Evolutionary conservation across 2,888 invertebrate genomes (phyloP).

Genomic region (Neoaliturus tenellus): DNA sequence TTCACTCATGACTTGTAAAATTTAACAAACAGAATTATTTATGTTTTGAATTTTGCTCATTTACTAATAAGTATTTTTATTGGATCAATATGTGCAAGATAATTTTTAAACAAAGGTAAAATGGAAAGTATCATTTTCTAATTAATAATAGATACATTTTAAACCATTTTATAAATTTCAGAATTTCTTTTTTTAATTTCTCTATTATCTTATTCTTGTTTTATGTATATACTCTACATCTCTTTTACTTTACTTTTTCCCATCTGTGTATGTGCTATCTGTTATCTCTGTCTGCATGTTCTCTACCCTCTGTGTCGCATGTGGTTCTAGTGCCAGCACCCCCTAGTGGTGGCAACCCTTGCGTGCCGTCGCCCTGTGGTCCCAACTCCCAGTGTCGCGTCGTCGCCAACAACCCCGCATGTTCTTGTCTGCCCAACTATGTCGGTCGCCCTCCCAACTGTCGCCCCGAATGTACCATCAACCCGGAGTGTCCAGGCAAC

Average conservation of each 20-base stretch:
- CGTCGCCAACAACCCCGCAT: slow-evolving; percentile 85
- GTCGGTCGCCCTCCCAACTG: slow-evolving; percentile 91
- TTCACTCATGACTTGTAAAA: too few species aligned
- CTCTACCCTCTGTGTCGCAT: slow-evolving; percentile 48
- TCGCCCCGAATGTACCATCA: slow-evolving; percentile 89
- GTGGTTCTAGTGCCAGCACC: slow-evolving; percentile 72
- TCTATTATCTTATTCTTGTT: too few species aligned
- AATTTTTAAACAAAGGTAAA: too few species aligned
- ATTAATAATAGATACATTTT: too few species aligned
- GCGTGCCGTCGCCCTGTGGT: slow-evolving; percentile 90
- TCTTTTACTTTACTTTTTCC: not conserved
- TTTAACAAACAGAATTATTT: too few species aligned
- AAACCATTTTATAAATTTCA: too few species aligned
- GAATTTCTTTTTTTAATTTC: too few species aligned
- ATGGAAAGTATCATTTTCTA: not conserved
- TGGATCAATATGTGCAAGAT: too few species aligned
- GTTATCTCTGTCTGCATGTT: slow-evolving; percentile 53
- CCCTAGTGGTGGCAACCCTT: slow-evolving; percentile 82
- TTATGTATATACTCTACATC: not conserved
- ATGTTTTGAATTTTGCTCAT: too few species aligned
- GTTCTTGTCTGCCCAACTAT: slow-evolving; percentile 87
- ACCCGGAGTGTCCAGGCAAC: slow-evolving; percentile 90
- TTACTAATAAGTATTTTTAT: too few species aligned
- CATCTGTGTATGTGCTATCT: not conserved
- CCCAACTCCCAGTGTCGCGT: slow-evolving; percentile 89